Conservation (phyloP, 1,140 invertebrate species). For the Gonatopus flavifemur region DNA sequence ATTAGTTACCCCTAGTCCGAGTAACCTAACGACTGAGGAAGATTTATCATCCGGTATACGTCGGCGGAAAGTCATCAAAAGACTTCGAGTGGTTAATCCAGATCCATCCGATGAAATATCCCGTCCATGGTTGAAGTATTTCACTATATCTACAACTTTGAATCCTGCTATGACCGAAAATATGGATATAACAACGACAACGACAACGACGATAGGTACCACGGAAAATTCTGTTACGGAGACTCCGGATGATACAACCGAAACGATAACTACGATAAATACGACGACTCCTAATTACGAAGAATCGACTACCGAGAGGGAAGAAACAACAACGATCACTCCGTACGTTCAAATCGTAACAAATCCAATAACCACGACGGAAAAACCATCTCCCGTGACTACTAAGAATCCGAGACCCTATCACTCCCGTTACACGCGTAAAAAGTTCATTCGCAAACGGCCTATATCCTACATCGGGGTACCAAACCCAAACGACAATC, state of each 20-base stretch:
- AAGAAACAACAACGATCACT: conserved; percentile 10
- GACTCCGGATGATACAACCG: background rate
- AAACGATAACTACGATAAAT: conserved; percentile 1
- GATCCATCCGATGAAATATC: too few relatives aligned
- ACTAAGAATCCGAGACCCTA: background rate
- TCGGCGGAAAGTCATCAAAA: conserved; percentile 41
- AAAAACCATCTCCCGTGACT: conserved; percentile 2
- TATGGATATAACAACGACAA: conserved; percentile 12
- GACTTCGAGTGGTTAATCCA: conserved; percentile 34
- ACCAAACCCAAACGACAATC: background rate
- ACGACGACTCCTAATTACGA: conserved; percentile 4
- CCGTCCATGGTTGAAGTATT: background rate
- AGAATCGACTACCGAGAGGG: background rate
- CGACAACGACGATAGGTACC: conserved; percentile 4
- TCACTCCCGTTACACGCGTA: conserved; percentile 32
- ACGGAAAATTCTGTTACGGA: conserved; percentile 3
- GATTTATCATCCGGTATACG: conserved; percentile 12
- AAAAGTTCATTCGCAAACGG: conserved; percentile 40
- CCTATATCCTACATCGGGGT: conserved; percentile 8
- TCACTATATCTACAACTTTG: conserved; percentile 1
- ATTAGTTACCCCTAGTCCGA: conserved; percentile 14
- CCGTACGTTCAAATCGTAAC: background rate
- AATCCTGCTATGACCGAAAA: background rate
- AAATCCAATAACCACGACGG: conserved; percentile 1
- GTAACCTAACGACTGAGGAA: conserved; percentile 3